These are phyloP conservation scores for Drosophila antonietae DNA, from an alignment of 2,888 invertebrate species.

Conservation along the genomic window DNA sequence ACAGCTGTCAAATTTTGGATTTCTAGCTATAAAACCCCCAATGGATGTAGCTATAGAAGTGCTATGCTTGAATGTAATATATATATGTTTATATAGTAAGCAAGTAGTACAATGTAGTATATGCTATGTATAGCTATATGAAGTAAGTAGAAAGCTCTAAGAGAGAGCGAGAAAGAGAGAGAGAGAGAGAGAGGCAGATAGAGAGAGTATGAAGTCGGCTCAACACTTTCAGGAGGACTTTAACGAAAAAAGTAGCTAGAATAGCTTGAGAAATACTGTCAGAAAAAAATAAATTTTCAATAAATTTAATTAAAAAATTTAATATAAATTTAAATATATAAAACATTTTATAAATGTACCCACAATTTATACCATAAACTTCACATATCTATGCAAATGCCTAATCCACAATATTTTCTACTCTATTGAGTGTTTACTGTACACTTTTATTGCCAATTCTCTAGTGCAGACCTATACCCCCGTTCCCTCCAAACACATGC, in stretches of 20 bases:
- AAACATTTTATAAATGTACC: too few relatives aligned
- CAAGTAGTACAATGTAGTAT: too few relatives aligned
- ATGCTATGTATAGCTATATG: too few relatives aligned
- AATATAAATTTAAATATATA: too few relatives aligned
- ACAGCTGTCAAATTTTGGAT: not conserved
- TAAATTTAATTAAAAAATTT: not conserved
- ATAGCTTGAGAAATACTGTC: not conserved
- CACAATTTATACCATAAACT: not conserved
- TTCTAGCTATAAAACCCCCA: not conserved
- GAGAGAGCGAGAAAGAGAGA: too few relatives aligned
- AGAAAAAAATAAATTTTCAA: not conserved
- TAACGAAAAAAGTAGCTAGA: not conserved
- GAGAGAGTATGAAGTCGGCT: too few relatives aligned
- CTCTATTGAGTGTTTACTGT: constrained; percentile 1
- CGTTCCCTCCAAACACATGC: not conserved
- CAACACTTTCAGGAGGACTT: too few relatives aligned
- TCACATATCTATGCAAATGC: not conserved
- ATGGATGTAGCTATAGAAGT: not conserved
- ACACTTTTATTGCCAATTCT: not conserved
- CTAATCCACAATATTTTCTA: not conserved
- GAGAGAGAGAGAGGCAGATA: too few relatives aligned
- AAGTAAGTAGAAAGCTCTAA: too few relatives aligned
- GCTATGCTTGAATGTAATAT: not conserved
- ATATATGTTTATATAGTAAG: too few relatives aligned
- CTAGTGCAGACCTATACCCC: not conserved